These are phyloP conservation scores for Ciconia maguari DNA, from an alignment of 2,113 vertebrate species.

Conservation along the genomic window DNA sequence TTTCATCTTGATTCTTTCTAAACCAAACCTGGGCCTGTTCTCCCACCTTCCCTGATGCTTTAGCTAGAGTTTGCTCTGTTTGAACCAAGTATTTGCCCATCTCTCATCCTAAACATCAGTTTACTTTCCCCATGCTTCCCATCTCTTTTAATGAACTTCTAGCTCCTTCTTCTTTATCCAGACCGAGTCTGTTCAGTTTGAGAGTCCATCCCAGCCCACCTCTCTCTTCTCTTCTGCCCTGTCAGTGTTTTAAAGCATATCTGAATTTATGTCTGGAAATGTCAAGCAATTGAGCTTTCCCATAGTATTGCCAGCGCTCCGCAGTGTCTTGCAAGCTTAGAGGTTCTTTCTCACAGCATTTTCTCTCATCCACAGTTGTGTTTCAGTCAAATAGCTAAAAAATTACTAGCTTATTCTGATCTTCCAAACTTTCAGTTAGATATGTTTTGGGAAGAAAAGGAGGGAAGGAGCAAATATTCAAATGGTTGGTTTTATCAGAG, in stretches of 20 bases:
- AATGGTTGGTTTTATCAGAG: not conserved
- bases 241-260: not conserved
- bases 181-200: not conserved
- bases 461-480: not conserved
- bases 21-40: not conserved
- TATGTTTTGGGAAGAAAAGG: not conserved
- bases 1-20: not conserved
- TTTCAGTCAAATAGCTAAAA: not conserved
- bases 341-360: not conserved
- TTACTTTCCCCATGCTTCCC: not conserved
- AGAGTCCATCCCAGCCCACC: not conserved
- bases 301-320: not conserved
- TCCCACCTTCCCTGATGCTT: not conserved
- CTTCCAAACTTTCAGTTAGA: not conserved
- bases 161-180: not conserved
- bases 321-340: not conserved
- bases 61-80: not conserved
- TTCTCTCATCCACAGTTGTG: not conserved
- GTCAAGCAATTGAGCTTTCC: not conserved
- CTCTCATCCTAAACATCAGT: not conserved
- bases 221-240: not conserved
- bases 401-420: not conserved
- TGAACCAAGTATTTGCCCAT: not conserved
- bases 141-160: not conserved
- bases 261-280: not conserved